Evolutionary conservation across 2,113 vertebrate genomes (phyloP), one percentile per base, ranked within the genome.

Genomic region (Plecturocebus donacophilus): DNA sequence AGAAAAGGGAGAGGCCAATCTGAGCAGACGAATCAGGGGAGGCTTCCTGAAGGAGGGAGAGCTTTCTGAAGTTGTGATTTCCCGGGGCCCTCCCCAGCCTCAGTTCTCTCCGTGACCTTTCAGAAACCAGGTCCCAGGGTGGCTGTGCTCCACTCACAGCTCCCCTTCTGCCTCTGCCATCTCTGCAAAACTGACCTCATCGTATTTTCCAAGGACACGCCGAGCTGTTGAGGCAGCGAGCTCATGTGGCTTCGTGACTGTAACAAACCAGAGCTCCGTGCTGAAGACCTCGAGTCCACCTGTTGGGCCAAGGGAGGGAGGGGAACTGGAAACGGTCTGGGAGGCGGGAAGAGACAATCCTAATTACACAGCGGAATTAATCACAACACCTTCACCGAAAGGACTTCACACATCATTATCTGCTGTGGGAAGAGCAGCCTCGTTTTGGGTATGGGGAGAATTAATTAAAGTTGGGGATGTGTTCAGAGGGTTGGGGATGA

Each of bases 401-500:
- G 45, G 84, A 61, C 94, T 94, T 92, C 16, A 0, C 85, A 61
- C 80, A 1, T 87, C 13, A 12, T 93, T 56, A 71, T 35, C 86
- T 8, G 35, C 56, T 0, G 0, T 9, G 66, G n/a, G 86, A 54
- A 45, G 91, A 79, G 91, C 96, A 58, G 90, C 71, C 32, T 80
- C 13, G 8, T 21, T 23, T 40, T n/a, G 86, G 95, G 42, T 71
- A 35, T 38, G 27, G 52, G 91, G 91, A 93, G 58, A 94, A 93
- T 91, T 95, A 79, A 97, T 97, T 97, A 91, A 91, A 61, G 89
- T 20, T 75, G 73, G 82, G 88, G 91, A 68, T 0, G 2, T 0
- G 16, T 70, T 49, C 8, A 0, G 84, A 89, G 76, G 49, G 42
- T 17, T 25, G 58, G 38, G 30, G 73, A 47, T 17, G n/a, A 45